Base-by-base conservation (phyloP, 2,888 invertebrate species). In the Cremastinae sp. region DNA sequence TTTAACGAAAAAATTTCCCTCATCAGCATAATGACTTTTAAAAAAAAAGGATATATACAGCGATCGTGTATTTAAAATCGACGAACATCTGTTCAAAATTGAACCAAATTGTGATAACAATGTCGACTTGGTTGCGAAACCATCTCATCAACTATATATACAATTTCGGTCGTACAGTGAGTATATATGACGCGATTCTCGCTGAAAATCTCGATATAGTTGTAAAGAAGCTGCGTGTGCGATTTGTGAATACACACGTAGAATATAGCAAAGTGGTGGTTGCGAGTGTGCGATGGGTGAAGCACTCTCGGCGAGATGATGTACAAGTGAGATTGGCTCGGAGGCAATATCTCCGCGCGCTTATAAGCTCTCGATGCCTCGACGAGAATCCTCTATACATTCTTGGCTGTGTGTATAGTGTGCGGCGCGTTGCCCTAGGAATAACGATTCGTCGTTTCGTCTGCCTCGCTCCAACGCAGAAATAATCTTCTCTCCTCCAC, bases 291-390 rank as follows among this genome's bases (percentile, higher is more conserved):
- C 53, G 18, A 22, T 43, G 38, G 62, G 36, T 43, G 58, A 62
- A 45, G 58, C 62, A 75, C 36, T 62, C 71, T 58, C 18, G 43
- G 62, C 41, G 61, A 68, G 56, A 62, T 51, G 22, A 38, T 68
- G 75, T 74, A 75, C 75, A 28, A 28, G 79, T 79, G 80, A 79
- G 78, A 80, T 80, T 81, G 81, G 81, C 80, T 68, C 78, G 79
- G 78, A 81, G 81, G 82, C 78, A 81, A 82, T 82, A 83, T 80
- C 75, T 79, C 74, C 49, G 59, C 68, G 68, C 61, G 77, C 66
- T 78, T 72, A 72, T 75, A 71, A 2, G 28, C 62, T 72, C 68
- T 75, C 72, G 75, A 75, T 79, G 81, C 76, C 76, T 79, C 66
- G 64, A 58, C 75, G 58, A 68, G 62, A 41, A 72, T 69, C 69